A percentile compares a stretch with the other conserved stretches of the same genome.
Evolutionary conservation across 2,888 invertebrate genomes (phyloP).

Genomic region (Caenorhabditis angaria): DNA sequence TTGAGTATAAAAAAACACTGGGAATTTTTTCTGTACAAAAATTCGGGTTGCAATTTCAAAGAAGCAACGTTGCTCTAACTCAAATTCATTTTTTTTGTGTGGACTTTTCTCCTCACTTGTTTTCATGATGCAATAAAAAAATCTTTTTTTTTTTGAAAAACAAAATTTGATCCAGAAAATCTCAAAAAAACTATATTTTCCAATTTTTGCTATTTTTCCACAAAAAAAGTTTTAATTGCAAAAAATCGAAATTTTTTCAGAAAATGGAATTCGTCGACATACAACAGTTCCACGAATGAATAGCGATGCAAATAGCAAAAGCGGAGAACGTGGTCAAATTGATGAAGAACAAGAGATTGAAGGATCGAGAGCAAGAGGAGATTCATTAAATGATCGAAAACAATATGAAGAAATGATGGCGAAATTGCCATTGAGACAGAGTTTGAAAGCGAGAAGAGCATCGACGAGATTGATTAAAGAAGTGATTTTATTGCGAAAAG

Average conservation of each 20-base stretch:
- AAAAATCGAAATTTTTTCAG: too few species aligned
- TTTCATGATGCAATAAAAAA: neutral
- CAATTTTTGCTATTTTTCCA: too few species aligned
- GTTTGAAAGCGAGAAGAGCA: conserved; percentile 24
- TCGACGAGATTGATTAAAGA: conserved; percentile 43
- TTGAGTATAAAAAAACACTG: too few species aligned
- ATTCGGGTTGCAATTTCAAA: too few species aligned
- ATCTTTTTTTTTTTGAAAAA: conserved; percentile 5
- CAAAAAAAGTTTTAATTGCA: too few species aligned
- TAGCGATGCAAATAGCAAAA: conserved; percentile 14
- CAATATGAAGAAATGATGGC: conserved; percentile 34
- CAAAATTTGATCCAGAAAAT: too few species aligned
- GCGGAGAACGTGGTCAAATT: conserved; percentile 18
- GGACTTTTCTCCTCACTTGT: too few species aligned
- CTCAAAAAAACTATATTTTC: too few species aligned
- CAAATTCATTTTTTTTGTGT: too few species aligned
- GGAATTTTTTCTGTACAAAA: too few species aligned
- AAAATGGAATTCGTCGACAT: conserved; percentile 47
- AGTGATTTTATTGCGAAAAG: conserved; percentile 35
- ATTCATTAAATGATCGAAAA: conserved; percentile 27
- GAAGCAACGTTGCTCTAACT: too few species aligned
- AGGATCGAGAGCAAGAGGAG: conserved; percentile 12
- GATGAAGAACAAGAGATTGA: conserved; percentile 32
- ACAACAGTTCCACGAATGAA: conserved; percentile 55
- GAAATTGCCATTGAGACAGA: conserved; percentile 35